Evolutionary conservation across 1,140 invertebrate species (phyloP).

Genomic region (Lepidurus packardi): DNA sequence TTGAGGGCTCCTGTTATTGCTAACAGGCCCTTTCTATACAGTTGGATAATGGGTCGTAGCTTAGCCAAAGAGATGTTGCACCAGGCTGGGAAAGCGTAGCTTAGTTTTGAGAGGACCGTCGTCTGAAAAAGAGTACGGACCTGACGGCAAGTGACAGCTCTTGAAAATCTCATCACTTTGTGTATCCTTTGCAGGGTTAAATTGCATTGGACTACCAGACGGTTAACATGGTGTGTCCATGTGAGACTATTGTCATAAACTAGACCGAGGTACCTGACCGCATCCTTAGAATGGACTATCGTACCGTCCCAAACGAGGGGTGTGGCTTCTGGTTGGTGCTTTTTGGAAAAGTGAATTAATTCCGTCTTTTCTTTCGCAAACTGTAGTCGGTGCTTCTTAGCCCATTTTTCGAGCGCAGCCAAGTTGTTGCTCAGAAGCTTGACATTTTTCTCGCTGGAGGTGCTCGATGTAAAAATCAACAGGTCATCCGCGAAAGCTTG

Average conservation of each 20-base stretch:
- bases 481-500: conserved; percentile 26
- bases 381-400: background rate
- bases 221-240: background rate
- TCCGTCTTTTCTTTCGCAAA: conserved; percentile 27
- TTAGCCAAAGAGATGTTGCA: background rate
- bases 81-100: conserved; percentile 17
- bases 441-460: background rate
- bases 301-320: conserved; percentile 9
- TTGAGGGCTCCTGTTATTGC: background rate
- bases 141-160: background rate
- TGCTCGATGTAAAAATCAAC: background rate
- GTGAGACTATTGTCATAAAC: background rate
- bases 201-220: background rate
- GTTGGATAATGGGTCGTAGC: background rate
- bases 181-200: background rate
- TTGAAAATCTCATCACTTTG: background rate
- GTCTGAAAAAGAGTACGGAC: background rate
- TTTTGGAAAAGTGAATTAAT: conserved; percentile 22
- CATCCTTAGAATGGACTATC: background rate
- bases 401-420: conserved; percentile 14
- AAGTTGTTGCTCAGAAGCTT: conserved; percentile 22
- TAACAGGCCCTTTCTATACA: conserved; percentile 21
- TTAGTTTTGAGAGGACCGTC: background rate
- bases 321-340: background rate
- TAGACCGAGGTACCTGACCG: background rate